Base-by-base conservation (phyloP, 2,113 vertebrate genomes). In the Tachysurus fulvidraco region DNA sequence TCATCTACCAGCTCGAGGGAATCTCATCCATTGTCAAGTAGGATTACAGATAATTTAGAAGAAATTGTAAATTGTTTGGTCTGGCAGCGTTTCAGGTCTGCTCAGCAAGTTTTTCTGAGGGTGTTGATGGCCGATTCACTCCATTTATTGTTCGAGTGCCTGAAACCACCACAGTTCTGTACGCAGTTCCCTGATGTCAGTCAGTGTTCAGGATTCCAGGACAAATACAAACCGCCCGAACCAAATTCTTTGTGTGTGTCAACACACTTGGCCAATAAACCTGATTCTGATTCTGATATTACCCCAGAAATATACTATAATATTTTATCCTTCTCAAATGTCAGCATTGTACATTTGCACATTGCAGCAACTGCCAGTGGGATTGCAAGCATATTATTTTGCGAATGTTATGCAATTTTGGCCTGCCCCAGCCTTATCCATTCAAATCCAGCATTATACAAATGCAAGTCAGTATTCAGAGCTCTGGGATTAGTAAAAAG, bases 401-500 rank as follows among this genome's bases (percentile, higher is more conserved):
- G 55, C 30, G 44, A 41, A 80, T 60, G 55, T 60, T 60, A 60
- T 59, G 19, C 14, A 21, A 36, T 80, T 11, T 6, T 54, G 19
- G 44, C 10, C 4, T 44, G 16, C 74, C 59, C 59, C 30, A 82
- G 46, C 13, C 14, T 44, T 6, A 9, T 44, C 14, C 36, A 16
- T 16, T 19, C 64, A 11, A 71, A 71, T 55, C 82, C 65, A 69
- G 62, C 64, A 30, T 83, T 55, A 30, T 83, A 41, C 60, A 54
- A 69, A 81, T 85, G 77, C 55, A 54, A 59, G 73, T 65, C 73
- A 86, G 81, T 65, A 46, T 81, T 85, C 82, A 55, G 79, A 81
- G 92, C 91, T 88, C 71, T 52, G 52, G 92, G 93, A 93, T 94
- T 94, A 93, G 82, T 88, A 90, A 93, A 93, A 91, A 90, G 90